Base-by-base conservation (phyloP, 2,888 invertebrate genomes). In the Saturnia pavonia region DNA sequence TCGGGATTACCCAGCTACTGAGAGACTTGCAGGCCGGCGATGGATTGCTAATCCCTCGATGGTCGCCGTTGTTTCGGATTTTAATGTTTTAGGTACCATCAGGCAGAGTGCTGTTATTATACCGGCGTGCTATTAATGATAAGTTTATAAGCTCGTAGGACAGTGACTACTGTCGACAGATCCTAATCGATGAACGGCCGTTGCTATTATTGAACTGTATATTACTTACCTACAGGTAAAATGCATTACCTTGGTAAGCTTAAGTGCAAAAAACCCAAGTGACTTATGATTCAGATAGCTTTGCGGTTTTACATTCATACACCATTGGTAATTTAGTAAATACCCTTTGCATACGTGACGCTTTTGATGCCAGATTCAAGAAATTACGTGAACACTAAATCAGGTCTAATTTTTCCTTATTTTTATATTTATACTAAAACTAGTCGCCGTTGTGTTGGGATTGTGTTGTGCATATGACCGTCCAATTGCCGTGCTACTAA, bases 281-380 rank as follows among this genome's bases (percentile, higher is more conserved):
- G 14, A 12, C 14, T 60, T 14, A 27, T 60, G 57, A 60, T 60
- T 60, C 57, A 60, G 12, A 60, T 27, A 60, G 27, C 27, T 60
- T 60, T 60, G 57, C 57, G 57, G 57, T 60, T 60, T 60, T 14
- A 27, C 25, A 60, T 60, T 60, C 57, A 60, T 60, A 14, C 6
- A 27, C 6, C 25, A 12, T 27, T 1, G 3, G n/a, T 60, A 25
- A 25, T 12, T 60, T 6, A 27, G 27, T 60, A 60, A 60, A 60
- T 60, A 60, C 25, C 27, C 57, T 11, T 60, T 27, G 57, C 14
- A 27, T 60, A 27, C 27, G 27, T 60, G 57, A 60, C 57, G 25
- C 25, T 60, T 14, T 12, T 60, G 25, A 14, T 51, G 11, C 0
- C 8, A 60, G 16, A 25, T 60, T 27, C 25, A 14, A 60, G 25